Base-by-base conservation (phyloP, 2,797 vertebrate genomes). In the Channa striata region DNA sequence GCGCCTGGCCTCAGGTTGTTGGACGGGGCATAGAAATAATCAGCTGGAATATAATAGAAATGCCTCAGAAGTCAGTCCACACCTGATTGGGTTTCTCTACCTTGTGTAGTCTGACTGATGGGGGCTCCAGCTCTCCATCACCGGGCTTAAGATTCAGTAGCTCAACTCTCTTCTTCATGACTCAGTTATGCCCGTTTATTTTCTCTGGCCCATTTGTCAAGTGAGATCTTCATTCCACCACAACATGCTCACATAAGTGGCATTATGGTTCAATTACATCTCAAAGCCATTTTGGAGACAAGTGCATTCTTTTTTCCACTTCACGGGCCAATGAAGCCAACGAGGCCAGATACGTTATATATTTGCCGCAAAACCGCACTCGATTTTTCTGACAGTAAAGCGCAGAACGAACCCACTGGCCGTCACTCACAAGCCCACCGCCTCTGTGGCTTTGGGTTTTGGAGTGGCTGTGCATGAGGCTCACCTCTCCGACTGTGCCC, bases 151-250 rank as follows among this genome's bases (percentile, higher is more conserved):
- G 52, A 80, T 63, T 43, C 57, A 8, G 44, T 69, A 72, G 72
- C 77, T 68, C 62, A 8, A 11, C 61, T 69, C 75, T 79, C 58
- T 48, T 59, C 68, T 81, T 59, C 44, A 85, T 86, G 84, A 88
- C 79, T 88, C 86, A 90, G 80, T 89, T 39, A 85, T 54, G 76
- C 80, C 87, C 57, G 67, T 87, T 82, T 80, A 76, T 85, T 89
- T 88, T 87, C 77, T 82, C 65, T 48, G 74, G 82, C 77, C 71
- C 83, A 88, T 93, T 93, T 77, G 82, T 93, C 91, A 93, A 81
- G 78, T 56, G 53, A 91, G 79, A 90, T 87, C 88, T 84, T 90
- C 80, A 85, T 86, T 78, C 56, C 54, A 64, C 82, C 61, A 43
- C 64, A 69, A 80, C 89, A 86, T 68, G 68, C 77, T 83, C 88